phyloP scores from a whole-genome alignment of 2,888 invertebrate genomes.

The Sthenelais limicola region DNA sequence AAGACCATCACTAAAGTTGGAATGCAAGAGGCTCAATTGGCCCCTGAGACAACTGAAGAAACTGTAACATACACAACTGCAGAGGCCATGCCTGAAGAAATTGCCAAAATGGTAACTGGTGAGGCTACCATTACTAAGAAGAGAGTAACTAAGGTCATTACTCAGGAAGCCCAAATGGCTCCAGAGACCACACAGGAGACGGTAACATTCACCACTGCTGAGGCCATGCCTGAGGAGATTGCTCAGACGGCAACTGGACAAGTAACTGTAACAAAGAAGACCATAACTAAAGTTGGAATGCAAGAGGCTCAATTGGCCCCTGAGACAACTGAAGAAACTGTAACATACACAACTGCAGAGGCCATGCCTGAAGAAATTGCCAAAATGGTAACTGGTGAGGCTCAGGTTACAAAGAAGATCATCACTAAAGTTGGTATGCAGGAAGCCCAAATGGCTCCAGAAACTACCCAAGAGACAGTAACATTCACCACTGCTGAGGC shows the following conservation, averaged over 20 bases:
- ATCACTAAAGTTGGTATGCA: constrained; percentile 42
- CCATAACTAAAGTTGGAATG: background rate
- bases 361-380: constrained; percentile 20
- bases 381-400: constrained; percentile 15
- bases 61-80: constrained; percentile 14
- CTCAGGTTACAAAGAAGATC: constrained; percentile 45
- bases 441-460: constrained; percentile 43
- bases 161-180: constrained; percentile 43
- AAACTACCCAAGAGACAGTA: constrained; percentile 38
- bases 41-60: constrained; percentile 23
- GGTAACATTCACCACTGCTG: constrained; percentile 43
- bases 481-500: constrained; percentile 41
- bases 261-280: background rate
- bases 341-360: constrained; percentile 33
- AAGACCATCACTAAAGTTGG: background rate
- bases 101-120: constrained; percentile 8
- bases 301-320: constrained; percentile 4
- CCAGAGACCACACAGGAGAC: constrained; percentile 38
- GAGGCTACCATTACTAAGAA: constrained; percentile 45
- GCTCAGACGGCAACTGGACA: background rate
- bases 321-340: constrained; percentile 24
- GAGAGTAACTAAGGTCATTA: constrained; percentile 44
- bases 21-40: constrained; percentile 20
- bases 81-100: constrained; percentile 33
- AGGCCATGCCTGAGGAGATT: constrained; percentile 18